Evolutionary conservation across 2,888 invertebrate species (phyloP), one percentile per base, ranked within the genome.

Genomic region (Thera obeliscata): DNA sequence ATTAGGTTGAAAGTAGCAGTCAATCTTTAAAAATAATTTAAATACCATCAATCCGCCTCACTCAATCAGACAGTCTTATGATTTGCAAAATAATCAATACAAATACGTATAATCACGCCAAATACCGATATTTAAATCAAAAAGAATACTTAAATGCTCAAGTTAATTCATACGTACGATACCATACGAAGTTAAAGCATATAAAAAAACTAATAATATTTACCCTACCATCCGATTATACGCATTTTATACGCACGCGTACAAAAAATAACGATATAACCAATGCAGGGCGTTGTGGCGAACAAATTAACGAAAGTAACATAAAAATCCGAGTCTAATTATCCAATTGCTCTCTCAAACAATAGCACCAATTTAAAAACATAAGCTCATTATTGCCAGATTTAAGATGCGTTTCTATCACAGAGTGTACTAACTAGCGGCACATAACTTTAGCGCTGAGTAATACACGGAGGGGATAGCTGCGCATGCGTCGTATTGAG

Each of bases 181-280:
- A 82, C 56, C 64, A 64, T 84, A 85, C 78, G 80, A 83, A 83
- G 83, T 88, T 88, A 89, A 91, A 90, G 89, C 86, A 88, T 90
- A 91, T 83, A 86, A 83, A 87, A 79, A 85, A 86, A 86, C 66
- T 67, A 66, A 69, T 66, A 67, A 72, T 71, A 72, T 64, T 69
- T 92, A 93, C 93, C 92, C 93, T 90, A 92, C 87, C 78, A 76
- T 88, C 92, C 92, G 89, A 89, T 87, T 87, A 87, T 79, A 87
- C 87, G 89, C 89, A 84, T 87, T 85, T 83, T 78, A 87, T 85
- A 88, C 85, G 84, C 79, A 68, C 70, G 77, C 82, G 87, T 87
- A 86, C 82, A 85, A 85, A 66, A 83, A 79, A 79, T 65, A 63
- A 78, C 87, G 87, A 90, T 88, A 88, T 82, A 89, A 87, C 83